A percentile compares a stretch with the other conserved stretches of the same genome.
These are phyloP conservation scores for Criorhina ranunculi DNA, from an alignment of 2,888 invertebrate species.

Conservation along the genomic window DNA sequence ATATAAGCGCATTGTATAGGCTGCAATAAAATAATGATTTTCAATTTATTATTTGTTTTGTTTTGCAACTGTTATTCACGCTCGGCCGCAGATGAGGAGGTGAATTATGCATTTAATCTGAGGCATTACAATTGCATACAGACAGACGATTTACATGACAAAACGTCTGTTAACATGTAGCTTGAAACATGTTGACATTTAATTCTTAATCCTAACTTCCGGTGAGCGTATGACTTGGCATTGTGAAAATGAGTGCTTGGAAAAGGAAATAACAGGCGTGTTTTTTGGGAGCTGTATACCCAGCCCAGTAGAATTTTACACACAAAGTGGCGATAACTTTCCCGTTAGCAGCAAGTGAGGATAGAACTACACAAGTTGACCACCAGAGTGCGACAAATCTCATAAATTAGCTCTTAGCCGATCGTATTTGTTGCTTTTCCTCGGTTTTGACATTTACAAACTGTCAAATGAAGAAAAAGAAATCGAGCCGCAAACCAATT, in stretches of 20 bases:
- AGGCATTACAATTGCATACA: conserved; percentile 57
- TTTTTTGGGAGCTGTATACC: no score
- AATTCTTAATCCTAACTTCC: conserved; percentile 73
- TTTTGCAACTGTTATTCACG: conserved; percentile 70
- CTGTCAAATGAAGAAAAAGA: no score
- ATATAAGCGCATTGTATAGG: conserved; percentile 46
- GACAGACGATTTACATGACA: conserved; percentile 74
- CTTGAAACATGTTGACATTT: conserved; percentile 53
- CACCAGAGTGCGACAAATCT: no score
- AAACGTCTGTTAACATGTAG: conserved; percentile 70
- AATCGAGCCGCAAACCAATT: no score
- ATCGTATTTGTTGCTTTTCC: no score
- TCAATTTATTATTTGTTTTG: conserved; percentile 69
- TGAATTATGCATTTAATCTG: conserved; percentile 70
- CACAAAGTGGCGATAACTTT: no score
- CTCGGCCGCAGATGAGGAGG: conserved; percentile 64
- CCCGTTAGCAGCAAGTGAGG: no score
- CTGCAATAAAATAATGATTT: conserved; percentile 76
- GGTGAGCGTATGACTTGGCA: conserved; percentile 4
- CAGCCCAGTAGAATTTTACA: no score
- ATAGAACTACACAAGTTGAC: no score
- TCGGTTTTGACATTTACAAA: no score
- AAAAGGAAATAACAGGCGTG: neutral
- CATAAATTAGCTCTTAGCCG: no score
- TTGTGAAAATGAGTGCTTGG: neutral